Evolutionary conservation across 2,797 vertebrate species (phyloP), one percentile per base, ranked within the genome.

Genomic region (Ispidina lecontei): DNA sequence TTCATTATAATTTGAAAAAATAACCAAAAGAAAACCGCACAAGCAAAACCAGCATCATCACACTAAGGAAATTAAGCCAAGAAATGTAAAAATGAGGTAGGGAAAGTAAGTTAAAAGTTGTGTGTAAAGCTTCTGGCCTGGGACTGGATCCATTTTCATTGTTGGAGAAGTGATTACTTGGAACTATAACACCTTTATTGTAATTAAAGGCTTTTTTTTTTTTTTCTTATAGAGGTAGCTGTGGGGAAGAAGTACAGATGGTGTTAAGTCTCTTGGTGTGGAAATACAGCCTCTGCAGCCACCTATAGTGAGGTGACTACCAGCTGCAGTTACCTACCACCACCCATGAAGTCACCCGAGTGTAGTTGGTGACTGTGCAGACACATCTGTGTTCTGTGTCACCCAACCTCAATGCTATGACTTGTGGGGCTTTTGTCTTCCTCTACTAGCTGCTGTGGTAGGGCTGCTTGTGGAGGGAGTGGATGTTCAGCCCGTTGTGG

Each of bases 321-420:
- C 0, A 0, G 1, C 33, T 63, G 1, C 8, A 56, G 33, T 3
- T 19, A 4, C 21, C 56, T 29, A n/a, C 1, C 21, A 18, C 1
- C 0, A 2, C 9, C 12, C 23, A 14, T 1, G 25, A 0, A 9
- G 6, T 16, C 16, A 10, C 37, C 69, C 65, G 47, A 9, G 47
- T 29, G 28, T 1, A 19, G 19, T 17, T 7, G 2, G 47, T 51
- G 47, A 62, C 58, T 63, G 1, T 1, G 7, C 10, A 25, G 39
- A 9, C 18, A 8, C 3, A 4, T 19, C 7, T 7, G 0, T 11
- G 15, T 11, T 58, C 25, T 17, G 10, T n/a, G 44, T 25, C 62
- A 58, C 16, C 5, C 14, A 7, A 37, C 20, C 7, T 44, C 46
- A 20, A 7, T 43, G 33, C 21, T 35, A 2, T 39, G 39, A 51